These are phyloP conservation scores for Lepisosteus osseus DNA, from an alignment of 2,113 vertebrate species.

Conservation along the genomic window DNA sequence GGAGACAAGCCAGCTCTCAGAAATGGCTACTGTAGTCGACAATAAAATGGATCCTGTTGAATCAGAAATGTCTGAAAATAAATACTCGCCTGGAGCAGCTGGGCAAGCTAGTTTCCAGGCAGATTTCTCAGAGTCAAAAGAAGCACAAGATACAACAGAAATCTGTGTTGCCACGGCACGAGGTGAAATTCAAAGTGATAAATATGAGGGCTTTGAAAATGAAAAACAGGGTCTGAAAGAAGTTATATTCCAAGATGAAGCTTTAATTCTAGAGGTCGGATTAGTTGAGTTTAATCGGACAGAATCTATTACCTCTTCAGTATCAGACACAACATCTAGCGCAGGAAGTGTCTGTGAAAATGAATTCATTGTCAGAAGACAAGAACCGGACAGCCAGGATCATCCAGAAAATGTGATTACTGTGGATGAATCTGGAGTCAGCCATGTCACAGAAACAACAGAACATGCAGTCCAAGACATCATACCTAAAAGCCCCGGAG, in stretches of 20 bases:
- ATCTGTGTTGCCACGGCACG: constrained; percentile 30
- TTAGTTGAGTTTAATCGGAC: constrained; percentile 57
- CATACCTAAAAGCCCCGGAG: constrained; percentile 28
- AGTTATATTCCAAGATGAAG: constrained; percentile 39
- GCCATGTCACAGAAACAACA: constrained; percentile 27
- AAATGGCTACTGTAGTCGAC: constrained; percentile 37
- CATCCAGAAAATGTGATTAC: constrained; percentile 25
- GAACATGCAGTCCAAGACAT: constrained; percentile 30
- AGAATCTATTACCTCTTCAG: constrained; percentile 58
- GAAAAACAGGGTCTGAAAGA: constrained; percentile 11
- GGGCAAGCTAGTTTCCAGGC: constrained; percentile 36
- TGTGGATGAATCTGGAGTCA: constrained; percentile 30
- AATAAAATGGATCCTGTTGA: constrained; percentile 49
- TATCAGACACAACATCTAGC: constrained; percentile 63
- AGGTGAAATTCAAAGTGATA: constrained; percentile 19
- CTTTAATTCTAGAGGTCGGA: constrained; percentile 37
- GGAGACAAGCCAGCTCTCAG: constrained; percentile 65
- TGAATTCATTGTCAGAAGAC: constrained; percentile 43
- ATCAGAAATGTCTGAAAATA: constrained; percentile 45
- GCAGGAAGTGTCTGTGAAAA: constrained; percentile 63
- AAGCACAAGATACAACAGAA: constrained; percentile 19
- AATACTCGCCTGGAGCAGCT: constrained; percentile 33
- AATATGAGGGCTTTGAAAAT: constrained; percentile 22
- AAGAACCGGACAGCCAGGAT: constrained; percentile 42
- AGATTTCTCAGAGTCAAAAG: constrained; percentile 26